Evolutionary conservation across 2,888 invertebrate species (phyloP), one percentile per base, ranked within the genome.

Genomic region (Phyllotreta cruciferae): DNA sequence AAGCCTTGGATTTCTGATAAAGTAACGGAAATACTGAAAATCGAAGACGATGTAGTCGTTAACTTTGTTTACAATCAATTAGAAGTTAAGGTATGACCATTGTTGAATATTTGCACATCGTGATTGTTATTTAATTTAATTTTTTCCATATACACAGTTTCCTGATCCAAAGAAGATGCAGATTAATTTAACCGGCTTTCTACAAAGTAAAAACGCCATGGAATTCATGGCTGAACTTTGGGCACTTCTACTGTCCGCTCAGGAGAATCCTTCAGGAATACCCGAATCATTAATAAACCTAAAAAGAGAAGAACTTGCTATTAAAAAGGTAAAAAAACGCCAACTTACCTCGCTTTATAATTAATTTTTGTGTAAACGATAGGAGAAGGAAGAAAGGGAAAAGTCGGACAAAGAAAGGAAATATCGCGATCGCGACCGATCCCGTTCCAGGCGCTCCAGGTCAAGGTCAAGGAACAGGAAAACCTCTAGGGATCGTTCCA

Each of bases 1-100:
- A 97, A 98, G 79, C 99, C 99, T 69, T 99, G 99, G 99, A 99
- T 99, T 78, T 94, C 96, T 35, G 91, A 94, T 79, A 94, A 96
- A 82, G 91, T 99, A 64, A 98, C 96, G 1, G 96, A 98, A 78
- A 90, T 98, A 64, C 86, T 99, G 58, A 95, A 96, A 74, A 94
- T 98, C 82, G 99, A 99, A 83, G 99, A 99, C 81, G 99, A 99
- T 82, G 99, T 99, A 42, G 92, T 99, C 71, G 94, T 97, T 69
- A 98, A 98, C 82, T 99, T 96, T 86, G 96, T 99, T 72, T 95
- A 97, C 84, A 98, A 98, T 83, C 98, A 99, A 82, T 86, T 99
- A 62, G 98, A 99, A 81, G 88, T 94, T 80, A 94, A 93, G 89
- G 93, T 94, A 86, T 10, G 11, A 6, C 10, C 37, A 79, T 77